A percentile compares a stretch with the other conserved stretches of the same genome.
Conservation (phyloP, 2,888 invertebrate genomes). For the Tanytarsus gracilentus region DNA sequence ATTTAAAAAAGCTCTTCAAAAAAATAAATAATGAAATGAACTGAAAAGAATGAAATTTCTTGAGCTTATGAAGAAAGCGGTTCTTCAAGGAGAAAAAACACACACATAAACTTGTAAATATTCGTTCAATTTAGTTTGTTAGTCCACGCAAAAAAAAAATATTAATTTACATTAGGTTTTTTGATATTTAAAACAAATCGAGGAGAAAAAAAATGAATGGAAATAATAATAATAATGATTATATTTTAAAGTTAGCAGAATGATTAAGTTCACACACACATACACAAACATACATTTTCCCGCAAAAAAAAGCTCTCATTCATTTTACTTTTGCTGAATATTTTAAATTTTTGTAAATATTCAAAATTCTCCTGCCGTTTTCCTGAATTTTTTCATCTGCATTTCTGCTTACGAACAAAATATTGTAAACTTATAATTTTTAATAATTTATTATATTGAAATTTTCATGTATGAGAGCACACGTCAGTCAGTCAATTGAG, state of each 20-base stretch:
- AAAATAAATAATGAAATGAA: no score
- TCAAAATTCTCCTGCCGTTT: no score
- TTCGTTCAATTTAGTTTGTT: slow-evolving; percentile 26
- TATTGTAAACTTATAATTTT: no score
- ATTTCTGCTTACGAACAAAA: no score
- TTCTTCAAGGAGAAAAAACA: slow-evolving; percentile 1
- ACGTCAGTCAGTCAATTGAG: no score
- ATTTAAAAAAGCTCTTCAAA: slow-evolving; percentile 1
- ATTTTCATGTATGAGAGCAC: no score
- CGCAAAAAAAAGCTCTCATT: not conserved
- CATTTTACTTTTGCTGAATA: not conserved
- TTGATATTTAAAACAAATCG: slow-evolving; percentile 16
- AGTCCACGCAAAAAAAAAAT: slow-evolving; percentile 18
- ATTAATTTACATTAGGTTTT: slow-evolving; percentile 18
- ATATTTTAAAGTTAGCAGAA: slow-evolving; percentile 21
- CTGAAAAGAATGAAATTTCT: not conserved
- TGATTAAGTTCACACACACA: not conserved
- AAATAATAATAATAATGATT: slow-evolving; percentile 18
- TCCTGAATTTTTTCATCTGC: no score
- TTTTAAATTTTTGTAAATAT: not conserved
- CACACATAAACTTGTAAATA: slow-evolving; percentile 16
- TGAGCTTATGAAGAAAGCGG: slow-evolving; percentile 5
- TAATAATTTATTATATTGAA: no score
- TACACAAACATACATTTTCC: not conserved
- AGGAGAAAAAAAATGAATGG: not conserved